phyloP scores from a whole-genome alignment of 2,888 invertebrate species.

The Trisateles emortualis region DNA sequence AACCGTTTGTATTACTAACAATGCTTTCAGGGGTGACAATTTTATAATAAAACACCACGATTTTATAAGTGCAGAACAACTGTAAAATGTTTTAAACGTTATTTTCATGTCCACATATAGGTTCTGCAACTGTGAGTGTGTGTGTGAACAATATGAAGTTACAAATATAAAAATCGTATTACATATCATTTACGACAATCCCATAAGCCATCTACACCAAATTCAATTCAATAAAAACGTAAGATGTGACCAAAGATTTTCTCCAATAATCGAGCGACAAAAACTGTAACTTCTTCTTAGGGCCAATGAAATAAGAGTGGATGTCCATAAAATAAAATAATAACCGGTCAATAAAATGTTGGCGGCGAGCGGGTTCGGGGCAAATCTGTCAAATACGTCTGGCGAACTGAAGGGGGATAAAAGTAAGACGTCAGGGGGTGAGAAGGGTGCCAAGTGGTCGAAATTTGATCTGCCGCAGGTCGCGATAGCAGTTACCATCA shows the following conservation, averaged over 20 bases:
- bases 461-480: constrained; percentile 79
- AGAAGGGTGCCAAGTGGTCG: constrained; percentile 73
- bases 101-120: background rate
- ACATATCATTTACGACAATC: constrained; percentile 66
- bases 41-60: constrained; percentile 12
- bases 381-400: constrained; percentile 82
- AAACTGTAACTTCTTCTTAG: constrained; percentile 78
- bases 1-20: constrained; percentile 32
- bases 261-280: constrained; percentile 79
- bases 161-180: constrained; percentile 57
- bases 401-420: constrained; percentile 56
- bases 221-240: constrained; percentile 78
- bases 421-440: constrained; percentile 63
- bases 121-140: background rate
- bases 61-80: background rate
- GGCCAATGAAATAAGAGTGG: constrained; percentile 83
- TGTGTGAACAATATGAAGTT: constrained; percentile 3
- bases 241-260: constrained; percentile 73
- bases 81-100: background rate
- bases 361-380: constrained; percentile 62
- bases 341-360: constrained; percentile 85
- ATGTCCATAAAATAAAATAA: constrained; percentile 86
- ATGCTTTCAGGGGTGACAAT: constrained; percentile 45
- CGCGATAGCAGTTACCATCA: constrained; percentile 73
- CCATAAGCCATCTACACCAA: constrained; percentile 65